Evolutionary conservation across 2,113 vertebrate genomes (phyloP), one percentile per base, ranked within the genome.

Genomic region (Alosa alosa): DNA sequence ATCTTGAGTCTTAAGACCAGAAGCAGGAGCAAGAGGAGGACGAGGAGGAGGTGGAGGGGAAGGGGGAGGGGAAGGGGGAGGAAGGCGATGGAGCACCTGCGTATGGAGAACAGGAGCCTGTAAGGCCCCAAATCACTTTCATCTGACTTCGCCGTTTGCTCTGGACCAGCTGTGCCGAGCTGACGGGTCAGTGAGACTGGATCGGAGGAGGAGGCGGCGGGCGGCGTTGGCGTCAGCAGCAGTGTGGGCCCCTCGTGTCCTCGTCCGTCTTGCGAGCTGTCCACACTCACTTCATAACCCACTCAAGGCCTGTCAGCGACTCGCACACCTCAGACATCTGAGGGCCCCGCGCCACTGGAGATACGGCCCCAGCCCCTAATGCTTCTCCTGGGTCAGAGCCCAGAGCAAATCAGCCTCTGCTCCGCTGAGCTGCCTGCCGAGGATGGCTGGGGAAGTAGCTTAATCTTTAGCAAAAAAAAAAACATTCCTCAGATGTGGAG

Each of bases 271-370:
- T 18, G 18, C 20, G 60, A 78, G 84, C 60, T 75, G 81, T 86
- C 87, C 72, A 45, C 39, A 83, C 86, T 75, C 68, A 86, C 84
- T 85, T 85, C 81, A 86, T 60, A 86, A 82, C 83, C 83, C 46
- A 72, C 49, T 18, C 84, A 81, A 72, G 72, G 81, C 52, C 83
- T 88, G 85, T 84, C 85, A 84, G 81, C 87, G 72, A 46, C 83
- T 86, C 39, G 13, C 60, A 72, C 78, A 85, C 82, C 31, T 78
- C 72, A 39, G 72, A 78, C 31, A 78, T 78, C 72, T 78, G 36
- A 78, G 72, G 72, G 31, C 31, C 41, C 72, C 25, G 72, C 72
- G 64, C 64, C n/a, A 6, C 6, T 6, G 68, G 31, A 75, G 36
- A 36, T 39, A 39, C 68, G 13, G 25, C 68, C 68, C 64, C 1